Base-by-base conservation (phyloP, 2,888 invertebrate species). In the Watsonalla binaria region DNA sequence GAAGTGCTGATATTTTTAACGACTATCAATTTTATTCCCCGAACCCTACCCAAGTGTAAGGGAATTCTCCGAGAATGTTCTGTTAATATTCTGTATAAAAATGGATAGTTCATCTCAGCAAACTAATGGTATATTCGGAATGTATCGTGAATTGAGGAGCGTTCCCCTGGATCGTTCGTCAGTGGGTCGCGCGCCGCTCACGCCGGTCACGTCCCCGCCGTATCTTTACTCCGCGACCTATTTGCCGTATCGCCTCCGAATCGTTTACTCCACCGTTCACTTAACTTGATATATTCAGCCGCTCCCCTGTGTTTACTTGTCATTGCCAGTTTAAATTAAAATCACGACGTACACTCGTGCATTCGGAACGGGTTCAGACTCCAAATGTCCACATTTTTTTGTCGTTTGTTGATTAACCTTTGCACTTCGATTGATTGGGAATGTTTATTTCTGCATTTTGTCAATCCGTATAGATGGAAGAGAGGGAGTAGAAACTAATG, bases 171-270 rank as follows among this genome's bases (percentile, higher is more conserved):
- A 42, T 64, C 69, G 63, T 67, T 66, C 69, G 58, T 69, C 65
- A 63, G 72, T 58, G 59, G 58, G 51, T 62, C 52, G 49, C 14
- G 14, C 37, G 60, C 59, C 61, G 67, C 65, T 61, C 65, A 71
- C 63, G 60, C 72, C 53, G 72, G 72, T 70, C 70, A 70, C 70
- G 70, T 70, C 69, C 53, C 58, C 54, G 53, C 60, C 72, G 70
- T 67, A 71, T 72, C 68, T 65, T 70, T 69, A 63, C 65, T 62
- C 69, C 67, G 69, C 71, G 72, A 69, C 67, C 68, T 70, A 68
- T 68, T 67, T 65, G 65, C 69, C 63, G 69, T 65, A 72, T 72
- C 70, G 72, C 67, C 62, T 71, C 68, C 67, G 61, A 67, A 67
- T 72, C 72, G 72, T 65, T 70, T 72, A 70, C 66, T 69, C 65